Evolutionary conservation across 2,113 vertebrate genomes (phyloP), one percentile per base, ranked within the genome.

Genomic region (Cyrtonyx montezumae): DNA sequence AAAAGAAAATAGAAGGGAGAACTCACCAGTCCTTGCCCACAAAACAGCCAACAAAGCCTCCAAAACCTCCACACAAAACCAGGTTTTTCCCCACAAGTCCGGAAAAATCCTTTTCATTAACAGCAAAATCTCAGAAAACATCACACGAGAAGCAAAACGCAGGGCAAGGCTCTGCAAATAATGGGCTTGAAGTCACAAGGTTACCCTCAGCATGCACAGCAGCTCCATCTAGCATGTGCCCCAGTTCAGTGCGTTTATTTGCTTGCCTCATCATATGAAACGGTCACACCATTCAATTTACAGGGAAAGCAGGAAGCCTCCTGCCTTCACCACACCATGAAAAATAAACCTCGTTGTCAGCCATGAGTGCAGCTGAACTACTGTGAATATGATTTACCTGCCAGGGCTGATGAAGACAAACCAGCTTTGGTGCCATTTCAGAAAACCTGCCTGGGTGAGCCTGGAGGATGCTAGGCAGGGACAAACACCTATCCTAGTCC

Each of bases 361-460:
- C 89, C 69, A 74, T 83, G 53, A 95, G 56, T 83, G 61, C 71
- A 90, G 89, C 91, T 88, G 55, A 73, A 75, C 61, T 48, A 34
- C 63, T 80, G 84, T 62, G 82, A 91, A 78, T 89, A 92, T 83
- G 79, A 95, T 96, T 96, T 91, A 92, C 74, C 65, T 91, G 79
- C 93, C 93, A 92, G 51, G 62, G n/a, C 56, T 88, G 82, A 95
- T 92, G 87, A 95, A 94, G 91, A 96, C 6, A 13, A 97, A 96
- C 3, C 21, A 58, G 73, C 56, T 66, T 66, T 56, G 62, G 73
- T 84, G 49, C 46, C 30, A 40, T 74, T 94, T 82, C 76, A 65
- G n/a, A 74, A 89, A 83, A 66, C 48, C 28, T 90, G 42, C 61
- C 56, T 2, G 22, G 34, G 17, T 0, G 2, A 75, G 14, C 3